These are phyloP conservation scores for Aplocera efformata DNA, from an alignment of 2,888 invertebrate genomes.

Conservation along the genomic window DNA sequence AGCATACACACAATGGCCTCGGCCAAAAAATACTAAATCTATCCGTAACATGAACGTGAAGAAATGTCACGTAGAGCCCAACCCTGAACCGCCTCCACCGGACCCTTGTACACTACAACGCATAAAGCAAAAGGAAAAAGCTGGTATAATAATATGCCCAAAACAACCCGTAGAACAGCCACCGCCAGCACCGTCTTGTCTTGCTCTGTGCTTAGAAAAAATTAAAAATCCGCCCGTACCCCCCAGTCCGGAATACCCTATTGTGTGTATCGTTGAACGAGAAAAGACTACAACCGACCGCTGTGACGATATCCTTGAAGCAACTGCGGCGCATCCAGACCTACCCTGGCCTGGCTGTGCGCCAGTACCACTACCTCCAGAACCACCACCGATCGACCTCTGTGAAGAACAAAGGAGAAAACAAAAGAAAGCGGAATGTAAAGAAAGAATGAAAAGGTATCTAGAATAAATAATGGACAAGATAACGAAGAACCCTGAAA, in stretches of 20 bases:
- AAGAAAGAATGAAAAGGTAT: slow-evolving; percentile 48
- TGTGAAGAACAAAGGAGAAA: slow-evolving; percentile 44
- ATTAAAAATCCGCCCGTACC: slow-evolving; percentile 49
- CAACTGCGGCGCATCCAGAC: slow-evolving; percentile 33
- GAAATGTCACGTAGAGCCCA: slow-evolving; percentile 42
- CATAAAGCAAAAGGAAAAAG: slow-evolving; percentile 39
- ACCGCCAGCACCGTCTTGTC: slow-evolving; percentile 37
- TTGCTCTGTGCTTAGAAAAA: slow-evolving; percentile 52
- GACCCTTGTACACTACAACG: slow-evolving; percentile 45
- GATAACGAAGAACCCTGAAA: slow-evolving; percentile 7
- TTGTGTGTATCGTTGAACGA: slow-evolving; percentile 42
- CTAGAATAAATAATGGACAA: slow-evolving; percentile 34
- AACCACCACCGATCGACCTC: slow-evolving; percentile 41
- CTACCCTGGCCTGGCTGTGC: slow-evolving; percentile 44
- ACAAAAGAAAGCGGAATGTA: slow-evolving; percentile 37
- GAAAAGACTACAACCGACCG: slow-evolving; percentile 39
- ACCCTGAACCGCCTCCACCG: slow-evolving; percentile 41
- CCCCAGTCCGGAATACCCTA: slow-evolving; percentile 21
- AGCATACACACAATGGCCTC: slow-evolving; percentile 4
- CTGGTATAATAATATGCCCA: slow-evolving; percentile 50
- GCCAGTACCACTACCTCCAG: slow-evolving; percentile 40
- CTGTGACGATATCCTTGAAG: slow-evolving; percentile 42
- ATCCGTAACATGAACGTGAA: slow-evolving; percentile 46
- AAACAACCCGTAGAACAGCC: slow-evolving; percentile 37
- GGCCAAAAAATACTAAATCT: slow-evolving; percentile 12